Conservation (phyloP, 2,888 invertebrate species). For the Caenorhabditis drosophilae region DNA sequence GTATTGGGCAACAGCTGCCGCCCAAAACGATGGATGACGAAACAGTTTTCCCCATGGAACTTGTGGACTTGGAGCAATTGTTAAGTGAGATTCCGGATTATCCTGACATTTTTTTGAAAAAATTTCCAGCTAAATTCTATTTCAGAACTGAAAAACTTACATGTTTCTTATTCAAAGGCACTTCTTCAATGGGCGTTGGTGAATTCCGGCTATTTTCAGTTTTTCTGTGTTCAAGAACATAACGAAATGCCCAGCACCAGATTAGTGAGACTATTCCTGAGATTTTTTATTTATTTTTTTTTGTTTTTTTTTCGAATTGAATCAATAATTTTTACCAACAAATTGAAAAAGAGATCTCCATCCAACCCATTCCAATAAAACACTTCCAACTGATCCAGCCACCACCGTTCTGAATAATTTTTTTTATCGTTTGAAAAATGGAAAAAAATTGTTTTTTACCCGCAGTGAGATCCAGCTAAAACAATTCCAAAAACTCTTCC, state of each 20-base stretch:
- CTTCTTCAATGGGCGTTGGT: constrained; percentile 36
- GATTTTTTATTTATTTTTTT: constrained; percentile 1
- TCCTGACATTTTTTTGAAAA: constrained; percentile 13
- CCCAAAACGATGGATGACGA: constrained; percentile 76
- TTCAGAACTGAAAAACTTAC: constrained; percentile 7
- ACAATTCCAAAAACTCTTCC: constrained; percentile 77
- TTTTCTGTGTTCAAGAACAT: constrained; percentile 21
- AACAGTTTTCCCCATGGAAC: constrained; percentile 77
- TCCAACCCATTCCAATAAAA: constrained; percentile 76
- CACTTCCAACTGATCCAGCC: constrained; percentile 77
- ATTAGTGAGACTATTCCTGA: constrained; percentile 38
- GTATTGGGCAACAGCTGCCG: constrained; percentile 78
- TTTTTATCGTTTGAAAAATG: constrained; percentile 37
- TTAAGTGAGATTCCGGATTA: constrained; percentile 19
- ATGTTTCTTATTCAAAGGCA: constrained; percentile 30
- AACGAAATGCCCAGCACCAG: constrained; percentile 44
- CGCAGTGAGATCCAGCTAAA: constrained; percentile 75
- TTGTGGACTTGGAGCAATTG: constrained; percentile 51
- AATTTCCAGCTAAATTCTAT: constrained; percentile 1
- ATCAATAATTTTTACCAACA: constrained; percentile 73
- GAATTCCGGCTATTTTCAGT: constrained; percentile 15
- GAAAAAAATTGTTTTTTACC: constrained; percentile 34
- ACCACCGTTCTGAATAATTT: constrained; percentile 76
- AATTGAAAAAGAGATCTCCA: constrained; percentile 77
- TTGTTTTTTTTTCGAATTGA: too few species aligned